These are phyloP conservation scores for Micromesistius poutassou DNA, from an alignment of 2,797 vertebrate species.

Conservation along the genomic window DNA sequence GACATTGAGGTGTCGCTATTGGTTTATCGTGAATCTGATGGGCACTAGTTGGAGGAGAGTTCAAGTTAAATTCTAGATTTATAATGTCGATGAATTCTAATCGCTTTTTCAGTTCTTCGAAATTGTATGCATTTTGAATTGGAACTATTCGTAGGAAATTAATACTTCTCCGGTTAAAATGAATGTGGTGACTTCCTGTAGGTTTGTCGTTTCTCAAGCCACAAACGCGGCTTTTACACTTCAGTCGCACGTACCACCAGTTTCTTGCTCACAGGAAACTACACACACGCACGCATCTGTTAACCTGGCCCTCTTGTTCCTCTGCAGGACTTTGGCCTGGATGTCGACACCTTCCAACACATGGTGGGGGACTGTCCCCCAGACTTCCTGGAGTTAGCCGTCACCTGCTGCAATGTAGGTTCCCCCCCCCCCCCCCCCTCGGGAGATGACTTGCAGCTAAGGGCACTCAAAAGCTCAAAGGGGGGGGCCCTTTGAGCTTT, in stretches of 20 bases:
- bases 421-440: background rate
- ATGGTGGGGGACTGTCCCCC: slow-evolving; percentile 86
- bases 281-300: background rate
- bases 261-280: no score
- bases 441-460: no score
- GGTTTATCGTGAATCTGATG: background rate
- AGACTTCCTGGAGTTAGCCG: slow-evolving; percentile 83
- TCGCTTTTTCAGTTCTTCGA: background rate
- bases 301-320: background rate
- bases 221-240: no score
- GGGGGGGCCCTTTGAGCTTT: no score
- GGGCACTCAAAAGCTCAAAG: no score
- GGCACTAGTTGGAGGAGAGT: background rate
- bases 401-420: slow-evolving; percentile 90
- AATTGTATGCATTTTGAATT: background rate
- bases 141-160: no score
- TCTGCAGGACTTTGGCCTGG: slow-evolving; percentile 89
- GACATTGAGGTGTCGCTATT: background rate
- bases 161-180: no score
- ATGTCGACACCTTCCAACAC: slow-evolving; percentile 80
- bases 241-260: no score
- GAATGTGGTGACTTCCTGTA: no score
- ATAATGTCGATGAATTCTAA: background rate
- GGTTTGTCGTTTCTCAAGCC: no score
- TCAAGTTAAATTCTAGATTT: background rate